Evolutionary conservation across 2,888 invertebrate species (phyloP).

Genomic region (Petrophora chlorosata): DNA sequence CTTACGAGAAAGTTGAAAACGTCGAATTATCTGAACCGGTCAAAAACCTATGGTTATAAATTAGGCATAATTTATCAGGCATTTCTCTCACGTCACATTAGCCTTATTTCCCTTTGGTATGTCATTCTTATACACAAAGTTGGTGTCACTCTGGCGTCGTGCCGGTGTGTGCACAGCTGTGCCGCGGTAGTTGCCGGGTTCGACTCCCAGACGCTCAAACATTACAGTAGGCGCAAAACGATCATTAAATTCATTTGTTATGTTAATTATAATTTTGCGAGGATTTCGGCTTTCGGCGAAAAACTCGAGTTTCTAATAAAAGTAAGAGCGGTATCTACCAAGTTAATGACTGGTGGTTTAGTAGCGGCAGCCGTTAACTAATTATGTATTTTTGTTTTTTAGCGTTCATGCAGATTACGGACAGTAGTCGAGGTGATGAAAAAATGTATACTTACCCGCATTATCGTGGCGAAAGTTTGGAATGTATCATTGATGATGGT

Average conservation of each 20-base stretch:
- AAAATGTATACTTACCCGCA: too few relatives aligned
- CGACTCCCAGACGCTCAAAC: neutral
- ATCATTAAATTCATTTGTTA: constrained; percentile 16
- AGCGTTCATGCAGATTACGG: neutral
- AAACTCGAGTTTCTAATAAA: constrained; percentile 32
- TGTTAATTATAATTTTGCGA: constrained; percentile 30
- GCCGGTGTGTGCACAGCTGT: constrained; percentile 14
- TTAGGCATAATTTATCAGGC: constrained; percentile 4
- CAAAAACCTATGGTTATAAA: constrained; percentile 2
- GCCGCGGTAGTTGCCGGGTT: constrained; percentile 5
- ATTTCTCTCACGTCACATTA: constrained; percentile 2
- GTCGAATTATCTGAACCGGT: neutral
- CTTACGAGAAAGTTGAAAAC: constrained; percentile 1
- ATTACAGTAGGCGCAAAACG: constrained; percentile 4
- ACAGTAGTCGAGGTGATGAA: neutral
- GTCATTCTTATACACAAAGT: neutral
- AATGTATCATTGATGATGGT: too few relatives aligned
- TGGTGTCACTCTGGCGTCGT: too few relatives aligned
- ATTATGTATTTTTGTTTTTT: constrained; percentile 17
- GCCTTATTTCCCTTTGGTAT: neutral
- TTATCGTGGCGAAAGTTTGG: too few relatives aligned
- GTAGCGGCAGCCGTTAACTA: constrained; percentile 17
- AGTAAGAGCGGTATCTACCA: constrained; percentile 25
- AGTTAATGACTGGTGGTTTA: constrained; percentile 14
- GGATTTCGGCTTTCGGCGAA: constrained; percentile 29